A percentile compares a stretch with the other conserved stretches of the same genome.
Evolutionary conservation across 2,797 vertebrate species (phyloP).

Genomic region (Oreortyx pictus): DNA sequence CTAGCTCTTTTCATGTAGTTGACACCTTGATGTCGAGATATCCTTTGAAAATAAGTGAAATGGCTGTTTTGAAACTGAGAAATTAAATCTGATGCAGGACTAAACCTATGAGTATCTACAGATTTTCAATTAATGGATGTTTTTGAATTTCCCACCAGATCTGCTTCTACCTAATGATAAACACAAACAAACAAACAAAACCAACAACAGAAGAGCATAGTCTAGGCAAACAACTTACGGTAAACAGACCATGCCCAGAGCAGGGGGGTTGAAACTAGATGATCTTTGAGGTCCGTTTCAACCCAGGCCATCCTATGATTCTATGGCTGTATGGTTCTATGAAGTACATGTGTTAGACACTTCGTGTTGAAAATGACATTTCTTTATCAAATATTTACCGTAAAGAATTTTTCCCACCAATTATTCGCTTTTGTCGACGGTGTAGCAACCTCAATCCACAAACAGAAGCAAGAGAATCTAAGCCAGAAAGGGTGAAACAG

Average conservation of each 20-base stretch:
- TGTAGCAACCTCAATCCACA: conserved; percentile 91
- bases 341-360: neutral
- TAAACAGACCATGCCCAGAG: neutral
- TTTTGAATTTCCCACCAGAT: neutral
- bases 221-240: neutral
- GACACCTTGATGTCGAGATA: neutral
- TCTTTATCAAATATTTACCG: conserved; percentile 81
- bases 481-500: conserved; percentile 57
- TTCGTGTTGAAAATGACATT: neutral
- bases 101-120: neutral
- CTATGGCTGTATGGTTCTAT: too few species aligned
- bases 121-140: neutral
- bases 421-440: conserved; percentile 93
- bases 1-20: neutral
- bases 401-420: conserved; percentile 96
- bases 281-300: too few species aligned
- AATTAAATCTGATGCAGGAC: neutral
- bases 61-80: neutral
- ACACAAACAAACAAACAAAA: too few species aligned
- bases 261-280: too few species aligned
- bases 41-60: neutral
- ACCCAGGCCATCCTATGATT: too few species aligned
- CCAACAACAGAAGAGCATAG: neutral
- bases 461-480: conserved; percentile 85
- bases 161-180: neutral